Conservation (phyloP, 2,113 vertebrate genomes). For the Poecile atricapillus region DNA sequence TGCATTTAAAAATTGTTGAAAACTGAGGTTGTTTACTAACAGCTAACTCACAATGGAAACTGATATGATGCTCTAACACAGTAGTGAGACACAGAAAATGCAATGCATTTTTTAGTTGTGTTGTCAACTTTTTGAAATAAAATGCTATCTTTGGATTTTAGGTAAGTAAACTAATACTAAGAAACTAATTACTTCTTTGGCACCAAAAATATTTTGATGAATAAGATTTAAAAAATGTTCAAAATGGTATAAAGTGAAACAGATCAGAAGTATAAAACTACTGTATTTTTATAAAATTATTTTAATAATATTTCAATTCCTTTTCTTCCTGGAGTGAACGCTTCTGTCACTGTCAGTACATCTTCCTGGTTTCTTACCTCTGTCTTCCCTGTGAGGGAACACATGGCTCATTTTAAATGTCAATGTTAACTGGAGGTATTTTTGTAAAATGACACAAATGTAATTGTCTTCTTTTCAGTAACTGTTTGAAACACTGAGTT, state of each 20-base stretch:
- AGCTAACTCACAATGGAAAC: neutral
- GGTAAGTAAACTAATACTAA: neutral
- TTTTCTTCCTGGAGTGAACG: neutral
- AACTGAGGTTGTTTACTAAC: neutral
- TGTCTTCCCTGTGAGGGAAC: neutral
- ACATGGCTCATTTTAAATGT: neutral
- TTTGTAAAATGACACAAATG: neutral
- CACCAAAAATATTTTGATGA: neutral
- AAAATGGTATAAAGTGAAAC: neutral
- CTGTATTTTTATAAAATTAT: neutral
- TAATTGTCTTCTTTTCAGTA: neutral
- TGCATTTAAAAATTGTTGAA: neutral
- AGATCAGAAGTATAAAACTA: neutral
- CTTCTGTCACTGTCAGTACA: neutral
- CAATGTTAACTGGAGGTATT: neutral
- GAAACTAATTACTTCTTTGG: neutral
- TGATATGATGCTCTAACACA: neutral
- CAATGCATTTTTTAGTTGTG: neutral
- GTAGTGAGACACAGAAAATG: neutral
- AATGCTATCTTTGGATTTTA: neutral
- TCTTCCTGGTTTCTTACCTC: neutral
- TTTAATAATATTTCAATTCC: neutral
- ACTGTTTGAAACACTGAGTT: neutral
- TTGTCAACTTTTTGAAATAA: neutral
- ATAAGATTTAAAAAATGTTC: neutral